phyloP scores from a whole-genome alignment of 1,140 invertebrate genomes.

The Trigoniulus corallinus region DNA sequence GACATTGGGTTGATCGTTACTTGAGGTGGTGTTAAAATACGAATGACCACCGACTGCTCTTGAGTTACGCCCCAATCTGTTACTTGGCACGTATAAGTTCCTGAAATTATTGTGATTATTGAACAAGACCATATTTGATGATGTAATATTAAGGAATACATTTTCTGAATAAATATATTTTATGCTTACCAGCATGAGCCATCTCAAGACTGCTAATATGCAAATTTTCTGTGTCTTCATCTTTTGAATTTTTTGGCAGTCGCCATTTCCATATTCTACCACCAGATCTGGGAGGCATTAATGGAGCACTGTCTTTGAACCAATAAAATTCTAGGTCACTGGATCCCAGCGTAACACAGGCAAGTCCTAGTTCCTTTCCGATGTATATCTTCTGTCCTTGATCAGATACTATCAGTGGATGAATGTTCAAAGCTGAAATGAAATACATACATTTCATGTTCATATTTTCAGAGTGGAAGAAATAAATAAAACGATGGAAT shows the following conservation, averaged over 20 bases:
- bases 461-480: too few species aligned
- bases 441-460: not conserved
- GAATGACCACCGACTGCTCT: not conserved
- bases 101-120: too few species aligned
- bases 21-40: slow-evolving; percentile 5
- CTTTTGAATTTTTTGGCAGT: slow-evolving; percentile 13
- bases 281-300: slow-evolving; percentile 7
- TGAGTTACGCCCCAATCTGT: slow-evolving; percentile 13
- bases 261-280: slow-evolving; percentile 11
- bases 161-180: too few species aligned
- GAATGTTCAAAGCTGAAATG: slow-evolving; percentile 11
- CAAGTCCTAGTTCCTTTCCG: slow-evolving; percentile 11
- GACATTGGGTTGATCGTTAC: slow-evolving; percentile 10
- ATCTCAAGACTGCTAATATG: slow-evolving; percentile 9
- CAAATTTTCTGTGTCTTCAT: slow-evolving; percentile 13
- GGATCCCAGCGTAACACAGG: slow-evolving; percentile 12
- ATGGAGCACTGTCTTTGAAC: slow-evolving; percentile 12
- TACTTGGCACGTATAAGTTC: slow-evolving; percentile 15
- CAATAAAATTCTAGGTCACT: slow-evolving; percentile 11
- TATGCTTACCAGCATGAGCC: slow-evolving; percentile 11
- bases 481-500: too few species aligned
- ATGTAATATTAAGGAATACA: too few species aligned
- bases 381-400: not conserved
- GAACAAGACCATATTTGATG: too few species aligned
- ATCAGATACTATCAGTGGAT: slow-evolving; percentile 9